These are phyloP conservation scores for Carpatolechia fugitivella DNA, from an alignment of 2,888 invertebrate species.

Conservation along the genomic window DNA sequence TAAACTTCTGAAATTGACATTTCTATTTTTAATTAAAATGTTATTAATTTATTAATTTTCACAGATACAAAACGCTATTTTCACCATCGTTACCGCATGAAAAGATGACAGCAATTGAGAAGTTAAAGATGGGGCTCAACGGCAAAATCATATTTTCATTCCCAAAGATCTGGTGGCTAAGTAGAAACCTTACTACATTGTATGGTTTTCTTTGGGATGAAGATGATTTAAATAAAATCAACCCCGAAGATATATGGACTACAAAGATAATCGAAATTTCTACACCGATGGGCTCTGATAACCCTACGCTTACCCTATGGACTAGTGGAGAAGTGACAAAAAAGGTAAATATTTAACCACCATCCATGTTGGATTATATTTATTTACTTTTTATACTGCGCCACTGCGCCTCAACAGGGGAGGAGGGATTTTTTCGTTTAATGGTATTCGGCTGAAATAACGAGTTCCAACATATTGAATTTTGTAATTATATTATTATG, in stretches of 20 bases:
- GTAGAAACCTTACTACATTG: neutral
- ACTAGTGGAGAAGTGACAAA: neutral
- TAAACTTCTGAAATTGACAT: neutral
- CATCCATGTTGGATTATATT: too few species aligned
- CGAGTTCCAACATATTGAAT: too few species aligned
- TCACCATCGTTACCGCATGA: slow-evolving; percentile 65
- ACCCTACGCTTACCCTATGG: neutral
- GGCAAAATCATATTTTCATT: slow-evolving; percentile 23
- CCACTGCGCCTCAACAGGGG: too few species aligned
- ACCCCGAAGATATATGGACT: neutral
- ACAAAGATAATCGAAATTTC: neutral
- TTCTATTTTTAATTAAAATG: neutral
- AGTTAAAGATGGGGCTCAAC: slow-evolving; percentile 79
- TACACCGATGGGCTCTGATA: neutral
- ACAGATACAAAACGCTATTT: slow-evolving; percentile 52
- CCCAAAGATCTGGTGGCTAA: neutral
- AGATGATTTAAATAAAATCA: neutral
- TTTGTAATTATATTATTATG: too few species aligned
- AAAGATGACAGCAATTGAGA: slow-evolving; percentile 74
- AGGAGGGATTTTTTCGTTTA: too few species aligned
- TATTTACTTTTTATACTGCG: too few species aligned
- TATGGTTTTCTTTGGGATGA: neutral
- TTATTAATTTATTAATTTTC: neutral
- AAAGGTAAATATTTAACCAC: neutral
- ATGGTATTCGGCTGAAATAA: too few species aligned